Base-by-base conservation (phyloP, 2,888 invertebrate genomes). In the Gastrophysa polygoni region DNA sequence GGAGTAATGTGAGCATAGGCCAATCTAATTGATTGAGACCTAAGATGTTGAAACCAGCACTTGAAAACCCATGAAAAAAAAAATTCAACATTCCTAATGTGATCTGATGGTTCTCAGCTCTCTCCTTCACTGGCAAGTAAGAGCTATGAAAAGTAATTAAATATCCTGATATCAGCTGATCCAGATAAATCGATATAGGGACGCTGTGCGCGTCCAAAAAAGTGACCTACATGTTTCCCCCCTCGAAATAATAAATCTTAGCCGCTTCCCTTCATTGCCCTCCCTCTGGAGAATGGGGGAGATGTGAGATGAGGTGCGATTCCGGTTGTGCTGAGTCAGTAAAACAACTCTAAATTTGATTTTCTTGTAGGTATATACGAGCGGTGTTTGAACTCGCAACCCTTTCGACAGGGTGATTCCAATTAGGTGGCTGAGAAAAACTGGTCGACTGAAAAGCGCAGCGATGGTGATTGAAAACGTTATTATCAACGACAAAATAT, bases 151-250 rank as follows among this genome's bases (percentile, higher is more conserved):
- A n/a, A 21, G 11, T 47, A 20, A 29, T 20, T 32, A 34, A 49
- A 29, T 21, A 16, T 16, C 24, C 8, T 29, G n/a, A n/a, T n/a
- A 68, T 70, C 71, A 72, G 72, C 70, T 73, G 71, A 61, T 67
- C 50, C 14, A 7, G 32, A 51, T 64, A 56, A 67, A 71, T 72
- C 72, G 71, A 72, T 73, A n/a, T n/a, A 59, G 28, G 43, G 60
- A 34, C 57, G 50, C 6, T 14, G 38, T 38, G 38, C 38, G 14
- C 7, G n/a, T 61, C 64, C 61, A 70, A 72, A 71, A 72, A 72
- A 72, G 63, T 73, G 73, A 73, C 73, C 73, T 71, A 73, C 63
- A 73, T 73, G 68, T 63, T 69, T 66, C 72, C 73, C 72, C 64
- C 57, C 63, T 64, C 48, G 59, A 68, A 69, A 72, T 70, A 71